These are phyloP conservation scores for Proales similis DNA, from an alignment of 1,140 invertebrate genomes.

Conservation along the genomic window DNA sequence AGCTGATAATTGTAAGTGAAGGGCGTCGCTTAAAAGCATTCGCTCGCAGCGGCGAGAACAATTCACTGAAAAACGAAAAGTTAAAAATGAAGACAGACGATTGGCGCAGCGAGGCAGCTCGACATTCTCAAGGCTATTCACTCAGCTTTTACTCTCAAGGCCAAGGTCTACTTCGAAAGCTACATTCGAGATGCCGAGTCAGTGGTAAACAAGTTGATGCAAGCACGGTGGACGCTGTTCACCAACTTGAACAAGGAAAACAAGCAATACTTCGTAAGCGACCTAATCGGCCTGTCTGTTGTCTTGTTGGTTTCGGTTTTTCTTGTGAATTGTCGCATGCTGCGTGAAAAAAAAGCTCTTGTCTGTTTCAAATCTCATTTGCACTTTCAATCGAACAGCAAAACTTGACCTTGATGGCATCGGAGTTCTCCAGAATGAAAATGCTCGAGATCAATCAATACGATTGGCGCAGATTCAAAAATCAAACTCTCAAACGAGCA, in stretches of 20 bases:
- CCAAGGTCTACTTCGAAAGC: no score
- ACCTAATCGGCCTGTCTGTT: background rate
- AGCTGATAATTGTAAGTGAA: no score
- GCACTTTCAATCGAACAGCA: no score
- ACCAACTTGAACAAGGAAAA: constrained; percentile 31
- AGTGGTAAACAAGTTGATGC: constrained; percentile 18
- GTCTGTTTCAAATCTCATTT: background rate
- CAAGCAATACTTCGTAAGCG: constrained; percentile 32
- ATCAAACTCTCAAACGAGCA: constrained; percentile 10
- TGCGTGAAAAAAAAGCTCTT: background rate
- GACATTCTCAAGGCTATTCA: no score
- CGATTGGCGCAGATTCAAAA: constrained; percentile 25
- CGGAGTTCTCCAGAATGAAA: constrained; percentile 23
- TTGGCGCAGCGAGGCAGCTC: no score
- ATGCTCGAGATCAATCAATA: constrained; percentile 8
- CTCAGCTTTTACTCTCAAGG: no score
- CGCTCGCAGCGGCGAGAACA: no score
- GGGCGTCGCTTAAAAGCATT: no score
- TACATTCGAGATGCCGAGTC: background rate
- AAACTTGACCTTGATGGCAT: constrained; percentile 8
- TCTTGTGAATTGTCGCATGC: background rate
- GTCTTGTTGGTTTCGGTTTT: background rate
- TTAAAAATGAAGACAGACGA: no score
- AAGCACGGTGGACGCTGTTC: constrained; percentile 23
- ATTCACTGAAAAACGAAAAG: no score